Evolutionary conservation across 2,113 vertebrate species (phyloP).

Genomic region (Micromys minutus): DNA sequence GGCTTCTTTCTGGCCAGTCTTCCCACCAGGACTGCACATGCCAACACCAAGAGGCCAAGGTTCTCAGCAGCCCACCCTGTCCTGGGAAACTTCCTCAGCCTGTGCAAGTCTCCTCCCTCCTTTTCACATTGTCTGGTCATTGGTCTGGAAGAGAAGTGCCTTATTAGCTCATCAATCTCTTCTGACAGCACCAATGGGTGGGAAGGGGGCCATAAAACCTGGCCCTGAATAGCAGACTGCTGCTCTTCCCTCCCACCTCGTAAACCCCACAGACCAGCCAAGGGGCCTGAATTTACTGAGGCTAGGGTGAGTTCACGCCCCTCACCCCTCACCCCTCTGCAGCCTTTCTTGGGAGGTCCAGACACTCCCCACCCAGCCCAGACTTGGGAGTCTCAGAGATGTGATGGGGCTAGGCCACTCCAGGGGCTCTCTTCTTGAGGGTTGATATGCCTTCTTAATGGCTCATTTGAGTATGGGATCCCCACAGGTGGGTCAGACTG

Average conservation of each 20-base stretch:
- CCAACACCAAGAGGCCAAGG: background rate
- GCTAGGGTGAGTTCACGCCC: background rate
- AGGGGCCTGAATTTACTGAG: background rate
- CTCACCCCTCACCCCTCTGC: too few species aligned
- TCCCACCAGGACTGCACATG: background rate
- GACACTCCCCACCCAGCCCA: background rate
- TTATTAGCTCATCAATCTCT: slow-evolving; percentile 9
- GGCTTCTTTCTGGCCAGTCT: background rate
- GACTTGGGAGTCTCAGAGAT: background rate
- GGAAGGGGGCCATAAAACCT: slow-evolving; percentile 63
- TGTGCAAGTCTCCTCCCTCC: background rate
- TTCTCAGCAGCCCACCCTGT: background rate
- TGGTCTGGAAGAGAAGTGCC: slow-evolving; percentile 33
- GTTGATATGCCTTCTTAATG: too few species aligned
- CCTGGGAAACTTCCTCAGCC: background rate
- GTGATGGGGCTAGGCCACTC: too few species aligned
- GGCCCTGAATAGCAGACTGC: background rate
- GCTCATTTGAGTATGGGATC: fast-evolving
- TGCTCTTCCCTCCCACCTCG: background rate
- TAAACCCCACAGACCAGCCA: background rate
- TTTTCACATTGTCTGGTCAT: background rate
- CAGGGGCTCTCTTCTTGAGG: background rate
- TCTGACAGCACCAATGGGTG: slow-evolving; percentile 17
- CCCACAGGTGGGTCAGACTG: fast-evolving
- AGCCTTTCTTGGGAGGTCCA: background rate